Base-by-base conservation (phyloP, 2,113 vertebrate genomes). In the Circaetus cinerascens region DNA sequence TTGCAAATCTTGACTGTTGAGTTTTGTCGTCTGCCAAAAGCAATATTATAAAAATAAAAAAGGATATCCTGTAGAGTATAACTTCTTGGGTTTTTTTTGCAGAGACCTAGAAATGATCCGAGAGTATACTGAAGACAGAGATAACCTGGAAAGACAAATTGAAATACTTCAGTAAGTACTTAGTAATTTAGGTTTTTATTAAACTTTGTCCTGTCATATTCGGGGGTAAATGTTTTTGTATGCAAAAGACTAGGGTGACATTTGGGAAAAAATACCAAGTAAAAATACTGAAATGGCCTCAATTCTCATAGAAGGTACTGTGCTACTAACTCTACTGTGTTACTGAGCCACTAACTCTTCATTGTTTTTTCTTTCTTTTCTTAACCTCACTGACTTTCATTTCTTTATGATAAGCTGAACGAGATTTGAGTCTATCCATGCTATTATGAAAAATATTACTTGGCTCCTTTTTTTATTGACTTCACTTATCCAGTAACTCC, bases 151-250 rank as follows among this genome's bases (percentile, higher is more conserved):
- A 98, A 98, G 98, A 89, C 99, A 99, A 98, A 99, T 99, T 83
- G 99, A 99, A 97, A 98, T 99, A 57, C 98, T 99, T 93, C 99
- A 99, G 99, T 99, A 98, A 98, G 99, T 98, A 94, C 62, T 89
- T 53, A 92, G 51, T 79, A 92, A 67, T 96, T 89, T 22, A 50
- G 7, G 22, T 14, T 73, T 96, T 82, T 89, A n/a, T 48, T 67
- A 57, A 72, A 60, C 23, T 57, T 81, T 79, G 16, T 45, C 18
- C 14, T 21, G 57, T 3, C 10, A 15, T 91, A 34, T 73, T 56
- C 3, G 3, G 8, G 13, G n/a, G 13, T 69, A 59, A 34, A 41
- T 63, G 10, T 48, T 91, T 86, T 89, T 91, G 8, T 59, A 30
- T 69, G 10, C 18, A 27, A 18, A 82, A 75, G 20, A 11, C 18